A percentile compares a stretch with the other conserved stretches of the same genome.
Evolutionary conservation across 1,140 invertebrate genomes (phyloP).

Genomic region (Tetragnatha versicolor): DNA sequence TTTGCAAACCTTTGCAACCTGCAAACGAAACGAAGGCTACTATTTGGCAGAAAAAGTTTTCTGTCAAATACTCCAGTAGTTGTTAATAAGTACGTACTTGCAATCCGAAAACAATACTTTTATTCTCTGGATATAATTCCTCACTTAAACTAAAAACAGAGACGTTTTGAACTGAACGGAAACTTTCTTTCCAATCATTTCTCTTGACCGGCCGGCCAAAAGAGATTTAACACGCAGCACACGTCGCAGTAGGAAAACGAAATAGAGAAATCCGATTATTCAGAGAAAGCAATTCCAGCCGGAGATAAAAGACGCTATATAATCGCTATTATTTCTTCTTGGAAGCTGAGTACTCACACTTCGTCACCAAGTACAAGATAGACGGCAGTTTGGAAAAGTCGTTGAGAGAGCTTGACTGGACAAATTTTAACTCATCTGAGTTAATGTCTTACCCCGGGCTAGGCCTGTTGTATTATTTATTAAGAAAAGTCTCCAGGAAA

Average conservation of each 20-base stretch:
- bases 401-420: not conserved
- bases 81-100: no score
- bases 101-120: no score
- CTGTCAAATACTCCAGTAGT: no score
- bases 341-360: not conserved
- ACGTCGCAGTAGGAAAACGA: not conserved
- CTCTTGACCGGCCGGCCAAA: not conserved
- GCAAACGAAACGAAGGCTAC: no score
- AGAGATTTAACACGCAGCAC: not conserved
- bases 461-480: not conserved
- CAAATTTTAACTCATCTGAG: not conserved
- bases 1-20: no score
- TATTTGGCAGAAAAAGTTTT: no score
- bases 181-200: not conserved
- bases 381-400: not conserved
- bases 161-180: not conserved
- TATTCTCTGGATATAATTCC: no score
- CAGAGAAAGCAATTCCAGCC: not conserved
- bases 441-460: not conserved
- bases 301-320: conserved; percentile 13
- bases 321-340: conserved; percentile 30
- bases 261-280: not conserved
- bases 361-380: not conserved
- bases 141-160: not conserved
- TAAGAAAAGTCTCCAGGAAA: not conserved